Base-by-base conservation (phyloP, 2,888 invertebrate species). In the Spatulosminthurus flaviceps region DNA sequence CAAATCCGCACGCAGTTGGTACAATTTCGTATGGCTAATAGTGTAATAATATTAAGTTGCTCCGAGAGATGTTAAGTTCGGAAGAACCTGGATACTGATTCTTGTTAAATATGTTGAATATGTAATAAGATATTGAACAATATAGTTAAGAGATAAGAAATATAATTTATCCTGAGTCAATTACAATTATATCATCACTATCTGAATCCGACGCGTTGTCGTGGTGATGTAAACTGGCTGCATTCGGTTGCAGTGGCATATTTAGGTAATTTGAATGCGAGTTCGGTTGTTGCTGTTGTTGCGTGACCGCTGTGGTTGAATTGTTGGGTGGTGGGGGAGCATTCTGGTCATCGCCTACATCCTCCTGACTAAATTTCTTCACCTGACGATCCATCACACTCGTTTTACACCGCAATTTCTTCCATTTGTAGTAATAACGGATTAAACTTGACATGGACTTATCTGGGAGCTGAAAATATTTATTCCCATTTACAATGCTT, bases 401-500 rank as follows among this genome's bases (percentile, higher is more conserved):
- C 78, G 94, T 95, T 80, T 96, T 92, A 86, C 95, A 93, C 86
- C 96, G 90, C 26, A 96, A 95, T 88, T 98, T 98, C 88, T 98
- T 98, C 98, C 98, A 98, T 86, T 96, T 95, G 88, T 98, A 98
- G 88, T 98, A 98, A 88, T 97, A 97, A 88, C 97, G 97, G 0
- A 98, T 97, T 86, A 98, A 90, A 86, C 95, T 95, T 70, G 97
- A 95, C 87, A 98, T 97, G 71, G 96, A 94, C 89, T 98, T 98
- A 88, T 98, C 98, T 42, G 98, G 98, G 86, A 98, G 89, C 97
- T 97, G 88, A 41, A 75, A 64, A 61, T 61, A 24, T 5, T n/a
- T 61, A 5, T 2, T 61, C 4, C 61, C 13, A 61, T 61, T n/a
- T n/a, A n/a, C n/a, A n/a, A 24, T 22, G 2, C 13, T 22, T 7